Evolutionary conservation across 2,888 invertebrate genomes (phyloP), one percentile per base, ranked within the genome.

Genomic region (Orthosia incerta): DNA sequence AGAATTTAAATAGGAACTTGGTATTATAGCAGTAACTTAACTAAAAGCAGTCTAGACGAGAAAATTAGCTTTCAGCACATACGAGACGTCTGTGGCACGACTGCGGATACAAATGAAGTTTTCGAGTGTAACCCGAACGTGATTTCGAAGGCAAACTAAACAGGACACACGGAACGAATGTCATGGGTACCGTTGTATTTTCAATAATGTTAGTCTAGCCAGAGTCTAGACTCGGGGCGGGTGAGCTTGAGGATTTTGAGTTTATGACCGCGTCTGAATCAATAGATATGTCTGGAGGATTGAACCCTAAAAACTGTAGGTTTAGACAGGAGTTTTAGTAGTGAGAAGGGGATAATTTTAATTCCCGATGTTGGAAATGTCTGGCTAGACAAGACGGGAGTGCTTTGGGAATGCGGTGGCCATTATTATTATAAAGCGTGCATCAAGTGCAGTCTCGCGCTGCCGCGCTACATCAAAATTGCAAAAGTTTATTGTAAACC

Each of bases 121-220:
- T 75, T 80, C 65, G 39, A 71, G 60, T 61, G 76, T 70, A 71
- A 45, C 61, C 59, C 67, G 66, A 81, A 83, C 79, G 79, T 77
- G 82, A 72, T 78, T 84, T 82, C 63, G 61, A 71, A 67, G 57
- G 67, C 62, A 62, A 85, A 82, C 59, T 75, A 51, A 74, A 77
- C 62, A 65, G 64, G 26, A 60, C 61, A 48, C 45, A 46, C n/a
- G 69, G 50, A 68, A 69, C 55, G n/a, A 80, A 76, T 77, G 73
- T 71, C 64, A 74, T 64, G 76, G 82, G 76, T 86, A 87, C 80
- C 63, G 83, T 83, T 86, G 82, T 87, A 81, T 88, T 87, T 87
- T 82, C 87, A 91, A 91, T 91, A 88, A 89, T 91, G 84, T 87
- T 83, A 86, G 95, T 95, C 95, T 95, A 95, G 95, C 95, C 95